Evolutionary conservation across 1,140 invertebrate genomes (phyloP), one percentile per base, ranked within the genome.

Genomic region (Drosophila arizonae): DNA sequence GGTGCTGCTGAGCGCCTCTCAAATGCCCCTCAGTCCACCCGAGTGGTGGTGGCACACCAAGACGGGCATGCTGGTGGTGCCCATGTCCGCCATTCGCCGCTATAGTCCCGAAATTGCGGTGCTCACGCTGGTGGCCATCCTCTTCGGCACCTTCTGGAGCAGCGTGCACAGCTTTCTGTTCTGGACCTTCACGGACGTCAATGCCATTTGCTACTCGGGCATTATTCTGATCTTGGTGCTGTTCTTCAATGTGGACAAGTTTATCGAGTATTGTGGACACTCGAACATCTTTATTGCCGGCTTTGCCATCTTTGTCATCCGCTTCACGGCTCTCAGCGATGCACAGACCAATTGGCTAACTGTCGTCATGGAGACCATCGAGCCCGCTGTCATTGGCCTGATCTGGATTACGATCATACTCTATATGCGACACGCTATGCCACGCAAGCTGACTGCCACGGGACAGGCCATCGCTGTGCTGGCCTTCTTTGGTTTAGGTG

Each of bases 21-120:
- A 93, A 46, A 96, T 96, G 94, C 95, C 95, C 1, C 90, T 96
- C 5, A 95, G 95, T 78, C 95, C 95, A 4, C 95, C 95, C 3
- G 95, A 96, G 87, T 96, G 95, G 95, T 96, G 95, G 95, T 96
- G 95, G 95, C 95, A 96, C 77, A 96, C 95, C 1, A 93, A 95
- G 79, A 95, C 94, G n/a, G 95, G 95, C 13, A 94, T 95, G 92
- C 81, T 96, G 33, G 95, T 95, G 5, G 89, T 95, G 66, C 95
- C 95, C 6, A 95, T 96, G 95, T 95, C 94, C 52, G 93, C 95
- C 6, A 94, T 96, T n/a, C 93, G 94, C 13, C 93, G 94, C 41
- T 96, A 95, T 75, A 94, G 95, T 13, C 93, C 94, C 6, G 95
- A 96, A 88, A 95, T 95, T 11, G 93, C 93, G 8, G 94, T 95